Conservation (phyloP, 1,140 invertebrate genomes). For the Chlorops oryzae region DNA sequence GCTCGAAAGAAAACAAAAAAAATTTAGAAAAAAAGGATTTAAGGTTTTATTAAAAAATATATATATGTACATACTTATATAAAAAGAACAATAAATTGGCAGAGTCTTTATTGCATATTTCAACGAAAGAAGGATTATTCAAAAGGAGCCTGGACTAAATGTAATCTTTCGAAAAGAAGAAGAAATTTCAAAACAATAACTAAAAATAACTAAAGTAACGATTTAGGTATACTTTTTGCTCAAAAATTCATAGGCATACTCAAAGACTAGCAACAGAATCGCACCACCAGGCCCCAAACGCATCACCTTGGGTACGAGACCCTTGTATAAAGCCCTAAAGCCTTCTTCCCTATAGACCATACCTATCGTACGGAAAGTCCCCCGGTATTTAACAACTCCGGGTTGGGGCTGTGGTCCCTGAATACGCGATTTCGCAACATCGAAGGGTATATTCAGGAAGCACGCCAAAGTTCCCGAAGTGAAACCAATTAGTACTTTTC, state of each 20-base stretch:
- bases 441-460: slow-evolving; percentile 88
- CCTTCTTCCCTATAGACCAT: slow-evolving; percentile 83
- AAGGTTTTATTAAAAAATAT: too few species aligned
- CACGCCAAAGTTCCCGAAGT: slow-evolving; percentile 76
- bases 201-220: too few species aligned
- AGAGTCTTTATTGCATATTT: too few species aligned
- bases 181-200: too few species aligned
- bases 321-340: slow-evolving; percentile 84
- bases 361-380: slow-evolving; percentile 66
- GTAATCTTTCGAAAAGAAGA: too few species aligned
- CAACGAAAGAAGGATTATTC: too few species aligned
- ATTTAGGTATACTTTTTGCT: slow-evolving; percentile 39
- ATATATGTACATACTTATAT: too few species aligned
- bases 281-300: slow-evolving; percentile 85
- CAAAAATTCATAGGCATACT: slow-evolving; percentile 68
- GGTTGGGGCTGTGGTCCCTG: slow-evolving; percentile 79
- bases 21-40: too few species aligned
- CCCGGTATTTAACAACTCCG: slow-evolving; percentile 68
- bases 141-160: too few species aligned
- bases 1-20: too few species aligned
- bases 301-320: slow-evolving; percentile 82
- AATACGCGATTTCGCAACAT: slow-evolving; percentile 91
- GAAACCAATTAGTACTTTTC: slow-evolving; percentile 76
- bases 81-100: too few species aligned
- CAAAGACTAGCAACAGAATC: slow-evolving; percentile 84